Base-by-base conservation (phyloP, 2,113 vertebrate species). In the Oriolus oriolus region DNA sequence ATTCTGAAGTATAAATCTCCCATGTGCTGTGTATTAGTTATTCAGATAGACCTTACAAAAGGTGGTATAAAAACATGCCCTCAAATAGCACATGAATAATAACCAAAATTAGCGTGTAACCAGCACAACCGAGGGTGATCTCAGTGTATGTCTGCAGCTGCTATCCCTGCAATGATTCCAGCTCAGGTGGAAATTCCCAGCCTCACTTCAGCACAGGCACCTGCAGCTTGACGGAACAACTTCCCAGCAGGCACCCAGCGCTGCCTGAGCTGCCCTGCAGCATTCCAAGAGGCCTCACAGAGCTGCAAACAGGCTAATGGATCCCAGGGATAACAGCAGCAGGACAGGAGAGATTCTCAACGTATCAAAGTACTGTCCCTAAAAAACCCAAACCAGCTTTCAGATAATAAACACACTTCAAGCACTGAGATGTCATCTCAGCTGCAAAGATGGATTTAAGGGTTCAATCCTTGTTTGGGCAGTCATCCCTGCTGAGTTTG, bases 341-440 rank as follows among this genome's bases (percentile, higher is more conserved):
- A 90, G 20, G 20, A 70, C 20, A 22, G 44, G 10, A 78, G 22
- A 81, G 50, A 60, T 39, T 39, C 74, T 16, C 50, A n/a, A 9
- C 11, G 7, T 1, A 0, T 18, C 52, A 28, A 35, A 69, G 26
- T 17, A 31, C n/a, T 28, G 26, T 2, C 33, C 37, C 37, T 53
- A 44, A 74, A 54, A 73, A 8, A 13, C 11, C 50, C 45, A 53
- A 60, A 17, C 2, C 31, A 81, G 28, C 41, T 61, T 52, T 35
- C 18, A 56, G 23, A 22, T 28, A 37, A 39, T 14, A 33, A 61
- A 41, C 10, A 27, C 27, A n/a, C n/a, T 4, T 53, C 1, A 1
- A 80, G 66, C 57, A 41, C 50, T 3, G n/a, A 50, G 45, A 21
- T 17, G 53, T 23, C 50, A 59, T 17, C 20, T 50, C 50, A 35